Base-by-base conservation (phyloP, 2,797 vertebrate genomes). In the Helostoma temminkii region DNA sequence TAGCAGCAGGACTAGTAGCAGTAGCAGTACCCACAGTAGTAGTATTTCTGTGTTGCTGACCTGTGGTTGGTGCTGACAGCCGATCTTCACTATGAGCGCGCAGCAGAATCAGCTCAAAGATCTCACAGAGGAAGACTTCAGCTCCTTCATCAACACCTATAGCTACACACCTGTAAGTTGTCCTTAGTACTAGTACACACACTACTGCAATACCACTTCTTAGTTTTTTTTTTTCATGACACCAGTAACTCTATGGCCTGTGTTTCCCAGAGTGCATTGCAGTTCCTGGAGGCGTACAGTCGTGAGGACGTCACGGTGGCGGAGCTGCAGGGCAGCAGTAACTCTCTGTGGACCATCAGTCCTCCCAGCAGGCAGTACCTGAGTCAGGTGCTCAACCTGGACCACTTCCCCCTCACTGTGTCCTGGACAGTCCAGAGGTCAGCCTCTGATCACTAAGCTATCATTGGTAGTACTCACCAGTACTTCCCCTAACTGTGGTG, bases 71-170 rank as follows among this genome's bases (percentile, higher is more conserved):
- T 42, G 18, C 73, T 28, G 1, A 26, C 79, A 98, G 97, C 97
- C 97, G 28, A 97, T 98, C 89, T 98, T 98, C 90, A 98, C 96
- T 8, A 98, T 98, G 96, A 98, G 97, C 61, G 97, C 97, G 3
- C 97, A 98, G 74, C 97, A 98, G 88, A 96, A 95, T 82, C 96
- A 97, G 74, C 90, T 98, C 68, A 93, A 92, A 86, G 93, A 95
- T 62, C 85, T 97, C 84, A 88, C 91, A 6, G 50, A 78, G 1
- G 45, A 43, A 3, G 89, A 82, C 37, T 97, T 93, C 77, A 25
- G 3, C 0, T 42, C 48, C 0, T 94, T 98, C 81, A 39, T 67
- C 53, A 59, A 14, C 48, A 43, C 63, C 49, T 96, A 95, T 83
- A 80, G 75, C 43, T 90, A 86, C 77, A 86, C 77, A 22, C 89